Evolutionary conservation across 1,140 invertebrate species (phyloP).

Genomic region (Drosophila dunni): DNA sequence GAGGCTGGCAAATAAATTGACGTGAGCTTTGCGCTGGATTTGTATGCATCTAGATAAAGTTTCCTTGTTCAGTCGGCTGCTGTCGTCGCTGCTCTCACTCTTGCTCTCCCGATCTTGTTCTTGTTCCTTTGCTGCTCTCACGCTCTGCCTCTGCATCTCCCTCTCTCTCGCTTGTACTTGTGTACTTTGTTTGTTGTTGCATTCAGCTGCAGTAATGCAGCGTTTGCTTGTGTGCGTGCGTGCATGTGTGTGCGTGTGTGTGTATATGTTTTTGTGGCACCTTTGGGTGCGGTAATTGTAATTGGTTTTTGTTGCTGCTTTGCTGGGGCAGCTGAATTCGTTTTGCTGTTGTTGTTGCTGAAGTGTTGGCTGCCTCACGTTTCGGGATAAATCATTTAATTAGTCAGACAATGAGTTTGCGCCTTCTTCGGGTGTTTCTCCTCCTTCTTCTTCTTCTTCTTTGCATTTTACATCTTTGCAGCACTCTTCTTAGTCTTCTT

Average conservation of each 20-base stretch:
- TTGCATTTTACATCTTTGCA: neutral
- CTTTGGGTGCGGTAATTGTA: constrained; percentile 83
- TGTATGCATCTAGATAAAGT: constrained; percentile 83
- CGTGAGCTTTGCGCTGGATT: constrained; percentile 80
- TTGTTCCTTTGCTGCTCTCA: constrained; percentile 19
- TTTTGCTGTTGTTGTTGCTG: constrained; percentile 41
- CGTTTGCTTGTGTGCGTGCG: constrained; percentile 12
- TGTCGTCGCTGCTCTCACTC: constrained; percentile 30
- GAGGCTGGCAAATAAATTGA: constrained; percentile 79
- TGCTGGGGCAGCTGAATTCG: constrained; percentile 38
- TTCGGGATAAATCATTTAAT: constrained; percentile 83
- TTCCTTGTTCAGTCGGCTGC: constrained; percentile 42
- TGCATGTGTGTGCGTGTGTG: constrained; percentile 22
- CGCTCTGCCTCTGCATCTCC: too few relatives aligned
- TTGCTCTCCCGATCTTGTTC: constrained; percentile 33
- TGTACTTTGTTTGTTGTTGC: neutral
- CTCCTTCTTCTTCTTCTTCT: constrained; percentile 2
- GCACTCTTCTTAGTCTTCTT: neutral
- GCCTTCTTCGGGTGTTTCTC: constrained; percentile 23
- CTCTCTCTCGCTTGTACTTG: too few relatives aligned
- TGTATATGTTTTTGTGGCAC: constrained; percentile 72
- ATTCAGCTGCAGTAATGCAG: constrained; percentile 37
- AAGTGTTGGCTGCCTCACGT: constrained; percentile 73
- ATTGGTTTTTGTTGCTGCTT: constrained; percentile 71
- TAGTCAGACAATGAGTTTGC: constrained; percentile 77